Percentiles rank a stretch among this genome's conserved stretches.
These are phyloP conservation scores for Synanceia verrucosa DNA, from an alignment of 2,797 vertebrate species.

Conservation along the genomic window DNA sequence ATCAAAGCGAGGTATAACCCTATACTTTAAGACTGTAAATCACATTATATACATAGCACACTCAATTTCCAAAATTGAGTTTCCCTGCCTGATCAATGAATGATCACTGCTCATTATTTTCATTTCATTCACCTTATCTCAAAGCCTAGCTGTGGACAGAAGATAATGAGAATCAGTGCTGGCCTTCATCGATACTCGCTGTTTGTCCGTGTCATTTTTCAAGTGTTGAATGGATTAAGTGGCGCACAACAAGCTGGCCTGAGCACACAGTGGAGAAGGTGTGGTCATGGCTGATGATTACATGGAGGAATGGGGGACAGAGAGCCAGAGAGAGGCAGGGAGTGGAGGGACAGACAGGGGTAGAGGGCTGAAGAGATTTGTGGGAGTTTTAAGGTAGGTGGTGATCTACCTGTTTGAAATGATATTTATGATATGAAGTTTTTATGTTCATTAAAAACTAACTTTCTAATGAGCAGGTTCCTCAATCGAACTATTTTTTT, in stretches of 20 bases:
- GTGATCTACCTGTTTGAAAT: neutral
- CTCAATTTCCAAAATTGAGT: neutral
- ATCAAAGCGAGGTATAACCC: no score
- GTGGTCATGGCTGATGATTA: constrained; percentile 68
- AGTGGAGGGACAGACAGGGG: neutral
- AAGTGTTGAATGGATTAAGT: constrained; percentile 21
- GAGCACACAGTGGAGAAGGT: constrained; percentile 50
- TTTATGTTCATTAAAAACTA: neutral
- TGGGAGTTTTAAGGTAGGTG: constrained; percentile 21
- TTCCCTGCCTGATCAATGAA: neutral
- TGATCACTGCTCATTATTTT: neutral
- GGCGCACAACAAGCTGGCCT: neutral
- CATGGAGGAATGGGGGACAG: constrained; percentile 7
- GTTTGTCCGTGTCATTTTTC: constrained; percentile 28
- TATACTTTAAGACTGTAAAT: neutral
- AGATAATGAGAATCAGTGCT: neutral
- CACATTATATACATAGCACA: neutral
- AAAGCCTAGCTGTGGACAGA: neutral
- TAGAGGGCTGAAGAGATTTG: neutral
- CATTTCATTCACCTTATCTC: constrained; percentile 1
- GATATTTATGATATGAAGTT: neutral
- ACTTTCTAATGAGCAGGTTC: neutral
- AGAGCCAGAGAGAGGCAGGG: neutral
- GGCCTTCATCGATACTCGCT: constrained; percentile 5
- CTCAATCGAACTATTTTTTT: neutral